These are phyloP conservation scores for Xanthorhoe designata DNA, from an alignment of 2,888 invertebrate species.

Conservation along the genomic window DNA sequence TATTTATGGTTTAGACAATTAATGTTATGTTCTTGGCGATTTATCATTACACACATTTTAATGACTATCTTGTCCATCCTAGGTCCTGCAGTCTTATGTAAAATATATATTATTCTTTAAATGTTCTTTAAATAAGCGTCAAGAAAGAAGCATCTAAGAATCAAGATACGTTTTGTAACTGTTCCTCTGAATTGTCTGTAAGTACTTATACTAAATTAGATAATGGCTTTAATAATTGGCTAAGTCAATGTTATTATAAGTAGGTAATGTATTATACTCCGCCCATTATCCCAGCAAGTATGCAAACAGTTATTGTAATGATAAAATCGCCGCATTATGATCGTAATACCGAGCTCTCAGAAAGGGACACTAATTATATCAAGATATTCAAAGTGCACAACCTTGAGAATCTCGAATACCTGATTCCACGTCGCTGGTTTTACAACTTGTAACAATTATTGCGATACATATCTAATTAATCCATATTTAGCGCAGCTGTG, in stretches of 20 bases:
- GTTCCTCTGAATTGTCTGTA: background rate
- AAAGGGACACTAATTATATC: constrained; percentile 28
- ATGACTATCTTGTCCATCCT: background rate
- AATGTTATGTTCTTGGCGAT: background rate
- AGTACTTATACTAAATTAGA: constrained; percentile 2
- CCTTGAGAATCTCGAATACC: constrained; percentile 38
- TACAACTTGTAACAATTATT: constrained; percentile 38
- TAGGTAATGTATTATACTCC: constrained; percentile 9
- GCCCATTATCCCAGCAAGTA: constrained; percentile 20
- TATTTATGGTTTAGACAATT: constrained; percentile 16
- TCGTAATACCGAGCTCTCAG: constrained; percentile 19
- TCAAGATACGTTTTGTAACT: background rate
- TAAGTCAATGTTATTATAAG: constrained; percentile 17
- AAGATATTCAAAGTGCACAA: constrained; percentile 29
- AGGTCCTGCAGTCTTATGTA: background rate
- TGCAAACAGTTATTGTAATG: constrained; percentile 19
- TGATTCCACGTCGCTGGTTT: constrained; percentile 35
- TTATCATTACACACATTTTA: background rate
- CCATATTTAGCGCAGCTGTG: constrained; percentile 38
- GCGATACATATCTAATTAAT: constrained; percentile 44
- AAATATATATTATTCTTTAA: background rate
- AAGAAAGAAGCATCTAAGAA: too few relatives aligned
- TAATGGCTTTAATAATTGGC: background rate
- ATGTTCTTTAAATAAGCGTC: background rate
- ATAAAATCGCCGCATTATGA: constrained; percentile 26